Evolutionary conservation across 2,888 invertebrate species (phyloP).

Genomic region (Aporophyla nigra): DNA sequence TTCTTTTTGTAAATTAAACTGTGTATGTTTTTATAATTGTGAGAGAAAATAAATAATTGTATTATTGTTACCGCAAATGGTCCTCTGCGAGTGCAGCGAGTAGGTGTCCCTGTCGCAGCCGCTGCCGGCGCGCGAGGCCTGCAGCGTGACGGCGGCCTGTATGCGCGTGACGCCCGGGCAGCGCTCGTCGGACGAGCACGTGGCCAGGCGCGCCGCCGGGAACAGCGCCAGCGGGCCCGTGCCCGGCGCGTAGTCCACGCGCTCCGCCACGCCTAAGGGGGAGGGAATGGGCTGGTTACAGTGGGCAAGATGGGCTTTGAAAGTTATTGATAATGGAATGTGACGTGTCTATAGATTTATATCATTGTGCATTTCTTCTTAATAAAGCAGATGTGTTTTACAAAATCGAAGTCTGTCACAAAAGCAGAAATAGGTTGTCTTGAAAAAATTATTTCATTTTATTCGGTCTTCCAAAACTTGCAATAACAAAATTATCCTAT

Average conservation of each 20-base stretch:
- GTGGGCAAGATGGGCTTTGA: neutral
- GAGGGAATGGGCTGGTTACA: no score
- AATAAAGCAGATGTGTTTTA: neutral
- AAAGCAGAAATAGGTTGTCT: neutral
- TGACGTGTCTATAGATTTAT: neutral
- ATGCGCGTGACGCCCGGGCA: conserved; percentile 93
- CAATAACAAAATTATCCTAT: no score
- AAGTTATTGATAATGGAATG: neutral
- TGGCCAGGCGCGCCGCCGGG: conserved; percentile 96
- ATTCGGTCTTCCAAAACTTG: neutral
- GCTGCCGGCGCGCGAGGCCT: conserved; percentile 97
- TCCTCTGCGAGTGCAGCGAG: conserved; percentile 95
- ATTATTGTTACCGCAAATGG: conserved; percentile 93
- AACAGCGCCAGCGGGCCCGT: conserved; percentile 95
- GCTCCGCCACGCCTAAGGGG: conserved; percentile 93
- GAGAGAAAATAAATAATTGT: no score
- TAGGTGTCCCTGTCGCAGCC: conserved; percentile 98
- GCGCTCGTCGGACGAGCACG: conserved; percentile 97
- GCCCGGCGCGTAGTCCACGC: conserved; percentile 96
- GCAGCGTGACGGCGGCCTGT: conserved; percentile 92
- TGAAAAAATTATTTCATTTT: neutral
- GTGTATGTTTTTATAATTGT: no score
- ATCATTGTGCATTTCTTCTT: no score
- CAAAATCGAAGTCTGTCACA: neutral
- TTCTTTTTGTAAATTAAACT: no score